Percentiles rank a stretch among this genome's conserved stretches.
These are phyloP conservation scores for Temnothorax rugatulus DNA, from an alignment of 2,888 invertebrate species.

Conservation along the genomic window DNA sequence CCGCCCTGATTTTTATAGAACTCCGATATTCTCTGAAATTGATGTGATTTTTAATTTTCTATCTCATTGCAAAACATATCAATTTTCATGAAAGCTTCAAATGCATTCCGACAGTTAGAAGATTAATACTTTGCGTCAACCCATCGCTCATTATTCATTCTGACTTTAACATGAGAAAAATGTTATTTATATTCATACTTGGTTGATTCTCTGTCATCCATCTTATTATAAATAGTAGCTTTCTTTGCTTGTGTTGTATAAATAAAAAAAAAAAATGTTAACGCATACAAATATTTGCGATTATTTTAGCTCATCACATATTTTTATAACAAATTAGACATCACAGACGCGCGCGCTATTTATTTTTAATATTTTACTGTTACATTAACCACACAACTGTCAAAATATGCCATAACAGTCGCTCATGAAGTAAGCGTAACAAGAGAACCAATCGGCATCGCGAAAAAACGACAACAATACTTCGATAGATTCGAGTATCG, in stretches of 20 bases:
- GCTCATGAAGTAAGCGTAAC: no score
- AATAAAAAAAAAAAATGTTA: neutral
- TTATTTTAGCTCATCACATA: neutral
- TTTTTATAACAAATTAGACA: neutral
- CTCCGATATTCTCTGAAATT: neutral
- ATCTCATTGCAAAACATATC: neutral
- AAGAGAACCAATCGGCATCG: no score
- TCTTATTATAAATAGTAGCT: neutral
- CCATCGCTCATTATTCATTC: conserved; percentile 12
- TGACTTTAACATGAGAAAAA: conserved; percentile 20
- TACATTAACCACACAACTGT: no score
- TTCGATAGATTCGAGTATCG: no score
- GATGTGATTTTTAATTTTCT: neutral
- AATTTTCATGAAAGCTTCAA: conserved; percentile 30
- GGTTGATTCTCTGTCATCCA: neutral
- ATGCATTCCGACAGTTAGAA: neutral
- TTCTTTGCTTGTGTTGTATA: neutral
- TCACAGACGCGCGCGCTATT: no score
- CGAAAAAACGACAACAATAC: no score
- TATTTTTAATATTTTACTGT: no score
- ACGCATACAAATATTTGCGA: neutral
- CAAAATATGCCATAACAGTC: no score
- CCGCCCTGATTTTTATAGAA: neutral
- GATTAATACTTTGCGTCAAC: conserved; percentile 13
- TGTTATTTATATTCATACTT: conserved; percentile 22